Evolutionary conservation across 2,888 invertebrate genomes (phyloP).

Genomic region (Anodontia alba): DNA sequence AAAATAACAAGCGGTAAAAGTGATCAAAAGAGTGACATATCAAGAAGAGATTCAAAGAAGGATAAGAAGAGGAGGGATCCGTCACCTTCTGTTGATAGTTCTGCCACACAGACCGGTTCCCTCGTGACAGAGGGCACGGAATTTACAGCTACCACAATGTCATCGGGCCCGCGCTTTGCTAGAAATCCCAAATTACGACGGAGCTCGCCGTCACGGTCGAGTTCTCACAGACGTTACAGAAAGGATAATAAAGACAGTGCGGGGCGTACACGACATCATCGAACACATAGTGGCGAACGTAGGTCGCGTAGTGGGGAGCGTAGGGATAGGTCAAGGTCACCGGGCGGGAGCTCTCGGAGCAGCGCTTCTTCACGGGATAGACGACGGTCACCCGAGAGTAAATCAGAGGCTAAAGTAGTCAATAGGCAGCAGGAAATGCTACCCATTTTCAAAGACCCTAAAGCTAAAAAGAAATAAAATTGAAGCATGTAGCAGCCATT

Average conservation of each 20-base stretch:
- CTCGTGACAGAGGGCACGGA: constrained; percentile 52
- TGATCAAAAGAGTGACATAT: constrained; percentile 34
- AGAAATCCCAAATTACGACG: constrained; percentile 56
- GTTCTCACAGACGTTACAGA: constrained; percentile 57
- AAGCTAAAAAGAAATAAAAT: neutral
- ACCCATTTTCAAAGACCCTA: constrained; percentile 46
- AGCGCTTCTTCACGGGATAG: too few species aligned
- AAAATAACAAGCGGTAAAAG: constrained; percentile 45
- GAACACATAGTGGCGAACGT: constrained; percentile 52
- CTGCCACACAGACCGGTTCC: constrained; percentile 44
- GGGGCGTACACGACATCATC: constrained; percentile 45
- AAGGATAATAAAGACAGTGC: constrained; percentile 53
- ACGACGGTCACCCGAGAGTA: constrained; percentile 17
- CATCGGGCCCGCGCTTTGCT: constrained; percentile 38
- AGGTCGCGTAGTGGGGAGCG: constrained; percentile 47
- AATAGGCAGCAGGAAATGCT: constrained; percentile 56
- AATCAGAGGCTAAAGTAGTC: constrained; percentile 38
- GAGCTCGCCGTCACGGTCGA: constrained; percentile 57
- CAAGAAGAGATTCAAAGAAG: constrained; percentile 28
- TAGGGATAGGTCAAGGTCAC: constrained; percentile 38
- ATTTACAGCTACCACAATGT: constrained; percentile 48
- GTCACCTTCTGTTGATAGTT: constrained; percentile 51
- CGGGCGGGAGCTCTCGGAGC: neutral
- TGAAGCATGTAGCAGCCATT: neutral
- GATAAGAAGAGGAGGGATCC: constrained; percentile 39